Evolutionary conservation across 2,888 invertebrate genomes (phyloP), one percentile per base, ranked within the genome.

Genomic region (Athetis lepigone): DNA sequence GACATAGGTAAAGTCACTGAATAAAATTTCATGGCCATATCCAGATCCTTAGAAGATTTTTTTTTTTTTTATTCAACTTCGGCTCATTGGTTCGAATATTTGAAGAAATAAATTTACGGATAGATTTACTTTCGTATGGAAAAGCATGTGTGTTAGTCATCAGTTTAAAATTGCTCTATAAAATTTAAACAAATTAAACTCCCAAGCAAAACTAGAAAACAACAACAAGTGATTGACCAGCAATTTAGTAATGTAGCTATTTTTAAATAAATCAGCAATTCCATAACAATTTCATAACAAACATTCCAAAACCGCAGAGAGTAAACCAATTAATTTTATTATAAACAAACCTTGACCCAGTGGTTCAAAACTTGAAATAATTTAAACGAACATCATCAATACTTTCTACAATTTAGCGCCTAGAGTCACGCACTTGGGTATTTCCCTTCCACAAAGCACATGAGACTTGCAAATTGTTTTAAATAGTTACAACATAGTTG

Each of bases 381-480:
- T 29, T 39, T 29, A 46, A 13, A 29, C 42, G 25, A 47, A 47
- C 19, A 33, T 16, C 43, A 61, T 49, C 49, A 21, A 64, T 72
- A 77, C 77, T 82, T 80, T 81, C 79, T 58, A 75, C 39, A 52
- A 67, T 81, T 77, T 83, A 74, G 75, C 51, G 52, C 59, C 51
- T 46, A 55, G 45, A 70, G 61, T 69, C 67, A 69, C 71, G 52
- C 64, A 45, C 70, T 23, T 75, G 73, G 70, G 77, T 83, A 80
- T 83, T 83, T 81, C 82, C 81, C 78, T 82, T 82, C 75, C 65
- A 79, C 66, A 71, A 79, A 79, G 75, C 74, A 43, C 46, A 67
- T 75, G 75, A 69, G 84, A 86, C 77, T 86, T 86, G 86, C 85
- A 83, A 86, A 86, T 86, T 29, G 73, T 79, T 78, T 84, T 85